A percentile compares a stretch with the other conserved stretches of the same genome.
phyloP scores from a whole-genome alignment of 2,797 vertebrate genomes.

The Crocidura indochinensis region DNA sequence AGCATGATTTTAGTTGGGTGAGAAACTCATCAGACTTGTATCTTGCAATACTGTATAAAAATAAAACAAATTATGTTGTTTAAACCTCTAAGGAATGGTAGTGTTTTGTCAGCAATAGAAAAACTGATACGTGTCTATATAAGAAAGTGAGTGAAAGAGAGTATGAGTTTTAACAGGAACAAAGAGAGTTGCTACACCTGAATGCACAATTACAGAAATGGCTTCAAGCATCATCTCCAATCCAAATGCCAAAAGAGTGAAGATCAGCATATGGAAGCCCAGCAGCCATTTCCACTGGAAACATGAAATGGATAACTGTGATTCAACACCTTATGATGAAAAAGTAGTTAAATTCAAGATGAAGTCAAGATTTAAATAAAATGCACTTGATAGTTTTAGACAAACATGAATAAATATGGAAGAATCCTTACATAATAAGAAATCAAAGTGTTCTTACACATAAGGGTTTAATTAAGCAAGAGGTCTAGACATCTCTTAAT shows the following conservation, averaged over 20 bases:
- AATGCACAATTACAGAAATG: conserved; percentile 14
- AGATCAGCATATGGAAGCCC: conserved; percentile 24
- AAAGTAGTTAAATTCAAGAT: conserved; percentile 58
- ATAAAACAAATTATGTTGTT: not conserved
- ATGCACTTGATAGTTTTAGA: not conserved
- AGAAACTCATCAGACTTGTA: not conserved
- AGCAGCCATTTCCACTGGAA: not conserved
- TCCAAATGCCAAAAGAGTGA: not conserved
- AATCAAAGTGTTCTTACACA: not conserved
- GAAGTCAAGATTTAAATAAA: conserved; percentile 36
- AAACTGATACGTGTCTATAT: not conserved
- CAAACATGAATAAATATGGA: conserved; percentile 26
- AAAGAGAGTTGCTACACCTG: not conserved
- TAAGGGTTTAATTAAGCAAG: not conserved
- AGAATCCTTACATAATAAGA: conserved; percentile 47
- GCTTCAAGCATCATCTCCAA: conserved; percentile 1
- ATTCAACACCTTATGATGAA: conserved; percentile 12
- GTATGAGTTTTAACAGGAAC: conserved; percentile 14
- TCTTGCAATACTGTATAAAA: not conserved
- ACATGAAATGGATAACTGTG: not conserved
- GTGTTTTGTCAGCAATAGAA: not conserved
- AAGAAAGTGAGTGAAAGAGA: conserved; percentile 39
- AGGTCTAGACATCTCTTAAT: not conserved
- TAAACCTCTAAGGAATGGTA: not conserved
- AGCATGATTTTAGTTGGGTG: not conserved